Percentiles rank a stretch among this genome's conserved stretches.
Evolutionary conservation across 2,113 vertebrate species (phyloP).

Genomic region (Capreolus pygargus): DNA sequence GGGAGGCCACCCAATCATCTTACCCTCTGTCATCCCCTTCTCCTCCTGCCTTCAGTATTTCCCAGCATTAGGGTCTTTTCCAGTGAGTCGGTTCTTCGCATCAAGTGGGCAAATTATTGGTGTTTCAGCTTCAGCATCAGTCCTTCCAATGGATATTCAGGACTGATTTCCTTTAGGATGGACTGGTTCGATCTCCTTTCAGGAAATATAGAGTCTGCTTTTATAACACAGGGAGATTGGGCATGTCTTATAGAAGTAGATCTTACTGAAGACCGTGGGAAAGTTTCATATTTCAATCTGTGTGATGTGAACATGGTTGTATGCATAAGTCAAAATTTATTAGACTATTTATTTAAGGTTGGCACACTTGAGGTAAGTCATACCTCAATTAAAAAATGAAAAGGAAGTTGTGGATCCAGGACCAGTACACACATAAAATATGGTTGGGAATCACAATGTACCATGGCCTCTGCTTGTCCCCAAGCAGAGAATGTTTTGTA

Average conservation of each 20-base stretch:
- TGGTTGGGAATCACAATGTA: rapidly evolving
- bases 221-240: not conserved
- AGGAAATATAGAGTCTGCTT: not conserved
- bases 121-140: too few relatives aligned
- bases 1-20: too few relatives aligned
- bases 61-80: too few relatives aligned
- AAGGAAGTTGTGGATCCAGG: rapidly evolving
- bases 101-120: too few relatives aligned
- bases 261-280: not conserved
- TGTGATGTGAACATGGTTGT: rapidly evolving
- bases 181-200: too few relatives aligned
- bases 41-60: too few relatives aligned
- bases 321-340: rapidly evolving
- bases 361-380: not conserved
- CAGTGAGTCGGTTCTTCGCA: too few relatives aligned
- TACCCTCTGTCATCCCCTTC: too few relatives aligned
- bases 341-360: not conserved
- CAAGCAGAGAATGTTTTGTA: rapidly evolving
- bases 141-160: too few relatives aligned
- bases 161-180: too few relatives aligned
- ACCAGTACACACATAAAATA: rapidly evolving
- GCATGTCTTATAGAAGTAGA: not conserved
- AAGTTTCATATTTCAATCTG: rapidly evolving
- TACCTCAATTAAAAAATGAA: not conserved
- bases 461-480: not conserved